Base-by-base conservation (phyloP, 2,113 vertebrate species). In the Caracal caracal region DNA sequence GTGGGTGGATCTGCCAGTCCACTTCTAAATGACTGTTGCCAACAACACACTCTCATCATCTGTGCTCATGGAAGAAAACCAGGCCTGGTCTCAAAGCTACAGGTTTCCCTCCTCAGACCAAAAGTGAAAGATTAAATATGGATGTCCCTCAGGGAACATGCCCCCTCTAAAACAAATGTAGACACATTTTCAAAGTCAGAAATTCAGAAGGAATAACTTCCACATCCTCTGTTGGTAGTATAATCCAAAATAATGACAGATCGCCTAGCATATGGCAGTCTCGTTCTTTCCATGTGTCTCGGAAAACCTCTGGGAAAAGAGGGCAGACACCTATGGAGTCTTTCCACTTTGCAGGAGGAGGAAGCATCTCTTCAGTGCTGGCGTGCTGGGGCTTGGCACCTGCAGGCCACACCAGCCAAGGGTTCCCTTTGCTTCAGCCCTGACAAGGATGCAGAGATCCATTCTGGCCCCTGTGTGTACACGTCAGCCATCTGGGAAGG, bases 131-230 rank as follows among this genome's bases (percentile, higher is more conserved):
- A 59, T 81, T 93, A 95, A 82, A 71, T 28, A 17, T 0, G n/a
- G 75, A 19, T 71, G 9, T 71, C 70, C 63, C n/a, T 66, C 10
- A 43, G 43, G 86, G 59, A 90, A 53, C 1, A 10, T 59, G 20
- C 5, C 53, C 22, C 17, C 7, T 59, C 84, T 85, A 40, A 51
- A 82, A 71, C 75, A 75, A 88, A 95, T 4, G 43, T 13, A 88
- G 85, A 49, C 19, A 53, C 13, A n/a, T 43, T 87, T 94, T 88
- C 78, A 86, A 91, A 93, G 66, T 19, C 37, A 65, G 66, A 90
- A 93, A 83, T 37, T 75, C 66, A 71, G n/a, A 88, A 87, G 66
- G 35, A 68, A 49, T 68, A 28, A 78, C 40, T 10, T 47, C 71
- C 51, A 24, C 0, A 0, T 17, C 49, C 49, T 65, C 87, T 47